A percentile compares a stretch with the other conserved stretches of the same genome.
Evolutionary conservation across 2,797 vertebrate genomes (phyloP).

Genomic region (Gadopsis bispinosus): DNA sequence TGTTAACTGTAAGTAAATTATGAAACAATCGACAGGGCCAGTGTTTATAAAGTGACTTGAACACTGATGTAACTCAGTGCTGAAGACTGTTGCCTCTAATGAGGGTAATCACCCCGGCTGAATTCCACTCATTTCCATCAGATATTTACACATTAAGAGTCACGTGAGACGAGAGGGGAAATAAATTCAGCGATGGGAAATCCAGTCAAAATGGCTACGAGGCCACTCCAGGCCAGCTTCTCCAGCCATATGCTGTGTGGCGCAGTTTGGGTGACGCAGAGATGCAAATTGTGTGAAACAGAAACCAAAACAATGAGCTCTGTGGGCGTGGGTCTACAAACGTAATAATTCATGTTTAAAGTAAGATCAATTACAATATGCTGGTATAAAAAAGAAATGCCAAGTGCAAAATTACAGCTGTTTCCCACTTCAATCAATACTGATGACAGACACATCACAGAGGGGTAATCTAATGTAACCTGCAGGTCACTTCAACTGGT

Average conservation of each 20-base stretch:
- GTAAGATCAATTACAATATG: not conserved
- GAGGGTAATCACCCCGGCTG: slow-evolving; percentile 45
- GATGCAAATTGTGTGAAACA: not conserved
- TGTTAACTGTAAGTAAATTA: slow-evolving; percentile 48
- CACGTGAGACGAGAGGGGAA: slow-evolving; percentile 26
- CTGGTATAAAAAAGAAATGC: not conserved
- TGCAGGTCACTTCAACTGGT: not conserved
- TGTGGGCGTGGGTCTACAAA: not conserved
- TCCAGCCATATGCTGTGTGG: not conserved
- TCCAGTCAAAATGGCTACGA: slow-evolving; percentile 17
- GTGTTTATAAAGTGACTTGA: slow-evolving; percentile 47
- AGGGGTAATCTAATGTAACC: slow-evolving; percentile 27
- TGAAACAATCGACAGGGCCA: slow-evolving; percentile 38
- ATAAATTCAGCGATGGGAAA: slow-evolving; percentile 33
- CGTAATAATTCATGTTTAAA: not conserved
- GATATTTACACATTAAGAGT: slow-evolving; percentile 54
- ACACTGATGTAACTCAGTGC: slow-evolving; percentile 30
- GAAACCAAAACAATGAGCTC: not conserved
- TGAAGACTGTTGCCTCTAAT: slow-evolving; percentile 50
- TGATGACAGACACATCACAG: slow-evolving; percentile 23
- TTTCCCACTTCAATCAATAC: slow-evolving; percentile 23
- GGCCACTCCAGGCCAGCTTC: not conserved
- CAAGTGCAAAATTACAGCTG: slow-evolving; percentile 16
- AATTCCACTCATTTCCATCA: slow-evolving; percentile 45
- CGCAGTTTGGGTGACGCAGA: not conserved